Evolutionary conservation across 2,888 invertebrate genomes (phyloP), one percentile per base, ranked within the genome.

Genomic region (Cataglyphis livida): DNA sequence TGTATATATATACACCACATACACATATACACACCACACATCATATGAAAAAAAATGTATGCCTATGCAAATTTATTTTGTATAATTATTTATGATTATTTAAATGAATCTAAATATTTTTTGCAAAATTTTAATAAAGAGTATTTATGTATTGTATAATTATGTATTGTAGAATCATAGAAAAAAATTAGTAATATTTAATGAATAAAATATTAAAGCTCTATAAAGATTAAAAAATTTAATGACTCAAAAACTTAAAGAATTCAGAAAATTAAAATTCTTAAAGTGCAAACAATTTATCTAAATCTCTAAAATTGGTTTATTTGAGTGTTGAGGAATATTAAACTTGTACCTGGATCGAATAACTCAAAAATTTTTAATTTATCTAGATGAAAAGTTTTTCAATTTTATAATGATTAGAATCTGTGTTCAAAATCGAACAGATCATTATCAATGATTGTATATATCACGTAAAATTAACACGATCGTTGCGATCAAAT

Each of bases 361-460:
- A n/a, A 44, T 35, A 64, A 48, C 4, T 75, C 4, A 48, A 65
- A 35, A 21, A n/a, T 44, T 48, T 38, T n/a, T n/a, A 51, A 51
- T 51, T 48, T 51, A 51, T 7, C 3, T 0, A 44, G 10, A 35
- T 62, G 48, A 18, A 28, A 28, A 41, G n/a, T 28, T 66, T 76
- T n/a, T 51, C 25, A 21, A 32, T 44, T 64, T 35, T 48, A 18
- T 48, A 64, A 35, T 62, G 1, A 48, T 15, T 12, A 25, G 18
- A 28, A 68, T 66, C 41, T 41, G n/a, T 38, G n/a, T 51, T 51
- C 3, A 76, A 54, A 15, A 68, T 78, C 25, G 57, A 78, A 18
- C 41, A 18, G 44, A 68, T 54, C 15, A 25, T 66, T 44, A 25
- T 9, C 21, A 18, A 76, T 1, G n/a, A 28, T n/a, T 32, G 38